These are phyloP conservation scores for Listrodromus nycthemerus DNA, from an alignment of 2,888 invertebrate genomes.

Conservation along the genomic window DNA sequence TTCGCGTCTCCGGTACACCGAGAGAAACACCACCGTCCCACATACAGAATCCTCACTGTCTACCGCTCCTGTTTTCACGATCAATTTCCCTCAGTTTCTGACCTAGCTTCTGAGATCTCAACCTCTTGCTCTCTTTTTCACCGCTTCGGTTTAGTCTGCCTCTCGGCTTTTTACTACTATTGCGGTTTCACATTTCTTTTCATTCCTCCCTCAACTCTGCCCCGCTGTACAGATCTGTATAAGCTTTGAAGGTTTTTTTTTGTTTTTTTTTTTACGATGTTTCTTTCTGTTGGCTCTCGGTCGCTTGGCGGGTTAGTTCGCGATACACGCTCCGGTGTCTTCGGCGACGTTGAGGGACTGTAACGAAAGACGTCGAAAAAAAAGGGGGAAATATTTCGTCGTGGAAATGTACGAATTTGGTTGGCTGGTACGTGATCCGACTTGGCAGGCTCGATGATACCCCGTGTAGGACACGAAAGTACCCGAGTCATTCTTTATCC, in stretches of 20 bases:
- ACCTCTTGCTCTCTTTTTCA: constrained; percentile 21
- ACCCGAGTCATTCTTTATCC: constrained; percentile 49
- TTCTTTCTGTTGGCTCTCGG: constrained; percentile 28
- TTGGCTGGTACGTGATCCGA: constrained; percentile 63
- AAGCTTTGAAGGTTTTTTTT: constrained; percentile 23
- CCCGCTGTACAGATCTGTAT: constrained; percentile 35
- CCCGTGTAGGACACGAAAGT: constrained; percentile 33
- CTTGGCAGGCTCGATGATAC: constrained; percentile 49
- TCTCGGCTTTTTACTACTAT: constrained; percentile 29
- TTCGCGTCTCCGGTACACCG: constrained; percentile 46
- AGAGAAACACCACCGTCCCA: constrained; percentile 41
- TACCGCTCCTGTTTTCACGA: constrained; percentile 62
- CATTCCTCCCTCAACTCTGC: constrained; percentile 29
- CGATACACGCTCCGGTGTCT: constrained; percentile 32
- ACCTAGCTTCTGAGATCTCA: constrained; percentile 42
- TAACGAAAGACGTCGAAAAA: constrained; percentile 49
- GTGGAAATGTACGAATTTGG: constrained; percentile 67
- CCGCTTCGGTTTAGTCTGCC: constrained; percentile 16
- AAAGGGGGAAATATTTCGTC: constrained; percentile 50
- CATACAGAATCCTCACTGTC: constrained; percentile 48
- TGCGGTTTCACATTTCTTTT: constrained; percentile 45
- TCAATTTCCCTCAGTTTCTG: constrained; percentile 62
- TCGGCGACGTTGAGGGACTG: constrained; percentile 62
- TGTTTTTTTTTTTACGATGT: constrained; percentile 15
- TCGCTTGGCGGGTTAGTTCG: constrained; percentile 14